These are phyloP conservation scores for Caenorhabditis sinica DNA, from an alignment of 2,888 invertebrate species.

Conservation along the genomic window DNA sequence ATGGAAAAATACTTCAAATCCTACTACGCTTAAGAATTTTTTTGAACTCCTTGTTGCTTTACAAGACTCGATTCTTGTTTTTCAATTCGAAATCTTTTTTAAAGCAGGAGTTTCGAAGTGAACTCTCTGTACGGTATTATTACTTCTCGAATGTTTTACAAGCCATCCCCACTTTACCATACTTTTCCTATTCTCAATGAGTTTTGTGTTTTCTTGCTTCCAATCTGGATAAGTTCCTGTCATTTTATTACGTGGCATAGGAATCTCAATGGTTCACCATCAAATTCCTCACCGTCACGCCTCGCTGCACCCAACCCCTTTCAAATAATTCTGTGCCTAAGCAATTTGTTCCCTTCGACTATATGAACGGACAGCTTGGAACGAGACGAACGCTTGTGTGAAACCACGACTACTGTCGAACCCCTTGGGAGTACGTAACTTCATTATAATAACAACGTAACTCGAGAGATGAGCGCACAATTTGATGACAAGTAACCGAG, in stretches of 20 bases:
- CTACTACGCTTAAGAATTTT: not conserved
- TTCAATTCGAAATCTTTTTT: too few species aligned
- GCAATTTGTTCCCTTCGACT: constrained; percentile 23
- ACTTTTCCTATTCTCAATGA: not conserved
- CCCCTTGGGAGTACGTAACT: constrained; percentile 51
- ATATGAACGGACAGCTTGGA: constrained; percentile 35
- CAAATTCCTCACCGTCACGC: constrained; percentile 28
- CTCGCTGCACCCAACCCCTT: constrained; percentile 7
- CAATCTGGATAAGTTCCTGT: constrained; percentile 5
- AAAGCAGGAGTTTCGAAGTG: too few species aligned
- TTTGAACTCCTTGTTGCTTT: constrained; percentile 12
- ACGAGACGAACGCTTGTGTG: constrained; percentile 35
- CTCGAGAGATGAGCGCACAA: constrained; percentile 32
- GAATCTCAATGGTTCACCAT: not conserved
- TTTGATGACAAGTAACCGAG: constrained; percentile 49
- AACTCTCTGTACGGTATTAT: too few species aligned
- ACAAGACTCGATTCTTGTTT: not conserved
- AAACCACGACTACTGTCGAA: constrained; percentile 46
- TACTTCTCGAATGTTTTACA: too few species aligned
- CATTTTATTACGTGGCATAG: constrained; percentile 26
- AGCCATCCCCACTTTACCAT: too few species aligned
- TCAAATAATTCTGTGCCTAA: not conserved
- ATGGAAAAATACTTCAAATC: constrained; percentile 21
- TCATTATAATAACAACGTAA: constrained; percentile 62
- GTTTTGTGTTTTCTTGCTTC: not conserved